A percentile compares a stretch with the other conserved stretches of the same genome.
phyloP scores from a whole-genome alignment of 2,888 invertebrate genomes.

The Philereme transversata region DNA sequence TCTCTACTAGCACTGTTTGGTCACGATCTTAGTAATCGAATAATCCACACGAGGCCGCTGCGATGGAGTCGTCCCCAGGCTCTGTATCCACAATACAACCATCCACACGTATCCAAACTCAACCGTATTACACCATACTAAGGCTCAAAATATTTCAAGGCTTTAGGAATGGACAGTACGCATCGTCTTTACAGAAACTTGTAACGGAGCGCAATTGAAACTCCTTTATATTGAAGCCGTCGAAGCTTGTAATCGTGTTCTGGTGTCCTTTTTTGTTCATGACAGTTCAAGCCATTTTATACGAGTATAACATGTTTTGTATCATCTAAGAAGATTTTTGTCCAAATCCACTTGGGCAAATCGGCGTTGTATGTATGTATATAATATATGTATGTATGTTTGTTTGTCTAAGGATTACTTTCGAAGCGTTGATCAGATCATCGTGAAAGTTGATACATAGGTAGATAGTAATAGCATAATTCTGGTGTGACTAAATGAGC shows the following conservation, averaged over 20 bases:
- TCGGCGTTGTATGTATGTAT: no score
- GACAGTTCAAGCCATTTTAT: conserved; percentile 24
- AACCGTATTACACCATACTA: conserved; percentile 21
- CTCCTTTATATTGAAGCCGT: conserved; percentile 29
- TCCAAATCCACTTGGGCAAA: no score
- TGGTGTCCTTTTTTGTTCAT: conserved; percentile 27
- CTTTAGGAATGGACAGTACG: conserved; percentile 19
- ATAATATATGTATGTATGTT: no score
- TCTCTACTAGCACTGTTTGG: conserved; percentile 20
- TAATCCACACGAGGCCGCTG: conserved; percentile 25
- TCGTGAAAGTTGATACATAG: no score
- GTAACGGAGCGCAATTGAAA: conserved; percentile 36
- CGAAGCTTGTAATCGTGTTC: conserved; percentile 34
- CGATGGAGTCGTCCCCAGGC: conserved; percentile 17
- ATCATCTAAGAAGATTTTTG: conserved; percentile 13
- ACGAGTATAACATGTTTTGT: conserved; percentile 21
- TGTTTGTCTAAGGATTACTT: no score
- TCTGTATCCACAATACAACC: conserved; percentile 15
- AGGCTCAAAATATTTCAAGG: conserved; percentile 12
- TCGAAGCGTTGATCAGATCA: no score
- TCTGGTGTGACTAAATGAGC: no score
- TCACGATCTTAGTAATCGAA: conserved; percentile 32
- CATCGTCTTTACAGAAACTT: conserved; percentile 29
- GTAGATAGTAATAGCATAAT: no score
- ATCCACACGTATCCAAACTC: conserved; percentile 14